These are phyloP conservation scores for Meteorus colon DNA, from an alignment of 2,888 invertebrate species.

Conservation along the genomic window DNA sequence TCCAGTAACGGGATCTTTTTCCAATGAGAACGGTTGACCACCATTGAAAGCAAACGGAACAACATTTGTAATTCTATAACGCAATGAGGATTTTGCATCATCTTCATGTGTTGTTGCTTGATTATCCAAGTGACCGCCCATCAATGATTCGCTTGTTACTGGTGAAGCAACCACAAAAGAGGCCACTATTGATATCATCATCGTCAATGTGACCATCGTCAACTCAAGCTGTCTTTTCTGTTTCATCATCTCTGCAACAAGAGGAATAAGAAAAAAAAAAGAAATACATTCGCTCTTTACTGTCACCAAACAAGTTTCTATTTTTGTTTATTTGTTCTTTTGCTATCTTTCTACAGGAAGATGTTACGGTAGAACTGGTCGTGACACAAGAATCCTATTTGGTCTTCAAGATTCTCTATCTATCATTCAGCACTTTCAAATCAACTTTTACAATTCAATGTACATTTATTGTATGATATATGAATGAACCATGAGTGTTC, in stretches of 20 bases:
- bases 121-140: conserved; percentile 67
- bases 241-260: conserved; percentile 11
- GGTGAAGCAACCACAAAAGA: neutral
- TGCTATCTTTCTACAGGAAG: neutral
- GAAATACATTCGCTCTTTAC: conserved; percentile 12
- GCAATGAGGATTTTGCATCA: conserved; percentile 50
- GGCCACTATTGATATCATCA: conserved; percentile 12
- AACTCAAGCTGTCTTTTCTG: conserved; percentile 16
- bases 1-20: conserved; percentile 81
- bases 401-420: conserved; percentile 17
- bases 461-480: neutral
- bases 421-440: conserved; percentile 24
- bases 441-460: conserved; percentile 9
- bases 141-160: conserved; percentile 55
- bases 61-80: conserved; percentile 61
- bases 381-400: conserved; percentile 21
- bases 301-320: neutral
- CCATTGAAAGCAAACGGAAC: conserved; percentile 76
- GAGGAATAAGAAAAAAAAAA: neutral
- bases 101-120: conserved; percentile 41
- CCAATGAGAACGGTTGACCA: conserved; percentile 82
- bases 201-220: conserved; percentile 19
- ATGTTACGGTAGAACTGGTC: conserved; percentile 7
- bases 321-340: neutral
- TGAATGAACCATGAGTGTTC: neutral